Base-by-base conservation (phyloP, 37 sponge, comb jelly and placozoan species). In the Halichondria panicea region DNA sequence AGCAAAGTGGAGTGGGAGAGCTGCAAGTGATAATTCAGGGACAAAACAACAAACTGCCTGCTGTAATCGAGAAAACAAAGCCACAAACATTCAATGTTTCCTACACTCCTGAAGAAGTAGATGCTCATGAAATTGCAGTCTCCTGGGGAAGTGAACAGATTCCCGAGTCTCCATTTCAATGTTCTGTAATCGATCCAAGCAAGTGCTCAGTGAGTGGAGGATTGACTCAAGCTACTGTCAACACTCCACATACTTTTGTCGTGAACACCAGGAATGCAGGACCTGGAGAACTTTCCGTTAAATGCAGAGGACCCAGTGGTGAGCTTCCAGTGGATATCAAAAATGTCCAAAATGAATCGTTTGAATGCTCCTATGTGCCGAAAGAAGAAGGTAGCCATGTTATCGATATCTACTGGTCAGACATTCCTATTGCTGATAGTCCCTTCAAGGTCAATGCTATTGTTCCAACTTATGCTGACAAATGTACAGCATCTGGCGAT, bases 401-500 rank as follows among this genome's bases (percentile, higher is more conserved):
- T 0, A 61, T 93, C 48, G 28, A 50, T 0, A 64, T 93, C 25
- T 67, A 41, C 33, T 93, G 87, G 86, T 53, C 76, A 25, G 82
- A 59, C 19, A 71, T 69, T 8, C 71, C 52, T 52, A 85, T 93
- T 71, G 79, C 90, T 7, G 78, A 74, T 34, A 76, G 74, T 33
- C 93, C 93, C 25, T 88, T 92, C 76, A 73, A 30, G 13, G 84
- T 88, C n/a, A n/a, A n/a, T n/a, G n/a, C n/a, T n/a, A n/a, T n/a
- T n/a, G n/a, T n/a, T 9, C 81, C 81, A 2, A 44, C 81, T 24
- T 38, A 73, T 34, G 55, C 88, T 25, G 53, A 34, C 27, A 63
- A 35, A 9, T 87, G 88, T 65, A 9, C 18, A 18, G 73, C 71
- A 4, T 22, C 11, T 28, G 88, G 82, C 0, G 55, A 38, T 30